A percentile compares a stretch with the other conserved stretches of the same genome.
Conservation (phyloP, 2,888 invertebrate genomes). For the Torymus aiolomorphi region DNA sequence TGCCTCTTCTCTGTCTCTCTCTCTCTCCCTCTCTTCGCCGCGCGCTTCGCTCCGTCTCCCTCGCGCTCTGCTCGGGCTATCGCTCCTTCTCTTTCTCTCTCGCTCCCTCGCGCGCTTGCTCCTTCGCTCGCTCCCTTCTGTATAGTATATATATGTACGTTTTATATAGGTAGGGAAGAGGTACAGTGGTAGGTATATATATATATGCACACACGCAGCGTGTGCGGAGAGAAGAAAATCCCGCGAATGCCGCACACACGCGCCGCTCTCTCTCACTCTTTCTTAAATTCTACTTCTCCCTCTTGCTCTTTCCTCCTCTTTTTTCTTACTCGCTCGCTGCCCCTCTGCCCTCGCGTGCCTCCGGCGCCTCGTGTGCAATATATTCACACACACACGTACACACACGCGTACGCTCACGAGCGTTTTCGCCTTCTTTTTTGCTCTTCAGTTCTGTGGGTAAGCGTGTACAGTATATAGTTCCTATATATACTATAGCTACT, state of each 20-base stretch:
- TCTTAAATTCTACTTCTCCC: constrained; percentile 29
- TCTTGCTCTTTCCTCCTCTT: not conserved
- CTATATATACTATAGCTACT: no score
- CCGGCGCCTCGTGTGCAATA: constrained; percentile 49
- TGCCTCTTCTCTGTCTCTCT: constrained; percentile 47
- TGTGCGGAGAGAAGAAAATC: constrained; percentile 51
- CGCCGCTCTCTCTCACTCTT: constrained; percentile 29
- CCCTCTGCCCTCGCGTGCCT: constrained; percentile 18
- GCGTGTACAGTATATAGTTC: no score
- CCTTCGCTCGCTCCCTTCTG: constrained; percentile 1
- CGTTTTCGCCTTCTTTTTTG: no score
- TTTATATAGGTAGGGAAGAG: constrained; percentile 4
- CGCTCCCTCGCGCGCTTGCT: constrained; percentile 19
- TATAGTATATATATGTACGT: no score
- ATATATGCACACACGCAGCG: not conserved
- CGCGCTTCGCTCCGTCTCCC: constrained; percentile 33
- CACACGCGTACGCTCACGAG: no score
- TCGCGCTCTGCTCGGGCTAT: constrained; percentile 7
- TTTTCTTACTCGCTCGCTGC: no score
- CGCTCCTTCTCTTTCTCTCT: constrained; percentile 21
- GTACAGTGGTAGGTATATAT: constrained; percentile 3
- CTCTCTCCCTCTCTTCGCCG: constrained; percentile 34
- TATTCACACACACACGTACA: constrained; percentile 30
- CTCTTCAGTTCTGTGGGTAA: no score
- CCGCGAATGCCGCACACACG: constrained; percentile 51